A percentile compares a stretch with the other conserved stretches of the same genome.
phyloP scores from a whole-genome alignment of 2,797 vertebrate genomes.

The Rallus crepitans region DNA sequence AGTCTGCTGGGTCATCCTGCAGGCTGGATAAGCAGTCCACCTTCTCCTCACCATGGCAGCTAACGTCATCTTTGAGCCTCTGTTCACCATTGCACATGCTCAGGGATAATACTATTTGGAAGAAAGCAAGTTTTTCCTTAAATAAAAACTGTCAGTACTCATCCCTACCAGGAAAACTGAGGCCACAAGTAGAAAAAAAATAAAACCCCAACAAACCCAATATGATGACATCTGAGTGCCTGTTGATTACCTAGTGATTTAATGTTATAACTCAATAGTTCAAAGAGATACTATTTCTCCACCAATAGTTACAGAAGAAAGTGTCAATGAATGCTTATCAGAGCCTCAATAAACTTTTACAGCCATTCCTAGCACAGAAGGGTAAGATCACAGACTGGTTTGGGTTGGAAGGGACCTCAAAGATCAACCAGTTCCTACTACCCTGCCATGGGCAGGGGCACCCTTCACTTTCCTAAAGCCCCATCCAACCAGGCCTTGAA shows the following conservation, averaged over 20 bases:
- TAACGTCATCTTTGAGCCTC: accelerated
- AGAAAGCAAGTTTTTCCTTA: not conserved
- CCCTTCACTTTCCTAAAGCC: no score
- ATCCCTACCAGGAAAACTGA: not conserved
- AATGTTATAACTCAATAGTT: not conserved
- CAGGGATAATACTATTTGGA: not conserved
- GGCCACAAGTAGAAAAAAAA: not conserved
- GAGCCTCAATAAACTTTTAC: not conserved
- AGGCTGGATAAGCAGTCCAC: not conserved
- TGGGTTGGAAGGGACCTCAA: no score
- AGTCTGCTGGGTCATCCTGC: not conserved
- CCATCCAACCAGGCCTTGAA: no score
- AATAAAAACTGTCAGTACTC: not conserved
- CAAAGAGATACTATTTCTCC: not conserved
- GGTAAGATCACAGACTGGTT: not conserved
- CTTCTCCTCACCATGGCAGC: not conserved
- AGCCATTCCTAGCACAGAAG: not conserved
- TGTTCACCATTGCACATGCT: accelerated
- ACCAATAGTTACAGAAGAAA: not conserved
- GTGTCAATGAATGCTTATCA: not conserved
- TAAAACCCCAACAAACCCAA: accelerated
- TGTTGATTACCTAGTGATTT: not conserved
- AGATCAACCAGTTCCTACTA: no score
- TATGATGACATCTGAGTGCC: not conserved
- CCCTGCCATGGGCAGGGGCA: no score